Percentiles rank a stretch among this genome's conserved stretches.
Evolutionary conservation across 2,888 invertebrate genomes (phyloP).

Genomic region (Escarpia spicata): DNA sequence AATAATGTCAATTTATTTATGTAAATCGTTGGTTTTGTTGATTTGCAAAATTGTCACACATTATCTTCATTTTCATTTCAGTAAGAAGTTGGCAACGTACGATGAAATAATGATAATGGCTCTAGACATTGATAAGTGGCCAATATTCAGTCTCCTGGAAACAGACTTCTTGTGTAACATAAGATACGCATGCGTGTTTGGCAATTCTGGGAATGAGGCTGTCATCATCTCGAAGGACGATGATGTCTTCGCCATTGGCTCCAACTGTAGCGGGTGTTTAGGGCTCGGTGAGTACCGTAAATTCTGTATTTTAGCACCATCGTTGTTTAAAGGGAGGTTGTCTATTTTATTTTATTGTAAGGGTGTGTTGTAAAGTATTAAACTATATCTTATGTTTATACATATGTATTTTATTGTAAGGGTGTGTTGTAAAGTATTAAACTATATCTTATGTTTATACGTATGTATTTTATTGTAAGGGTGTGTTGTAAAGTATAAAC

Average conservation of each 20-base stretch:
- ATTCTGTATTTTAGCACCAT: too few species aligned
- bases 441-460: too few species aligned
- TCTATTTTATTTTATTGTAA: too few species aligned
- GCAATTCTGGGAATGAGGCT: conserved; percentile 72
- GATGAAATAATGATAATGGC: conserved; percentile 35
- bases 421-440: too few species aligned
- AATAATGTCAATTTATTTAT: background rate
- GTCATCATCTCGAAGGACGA: conserved; percentile 71
- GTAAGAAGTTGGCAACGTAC: conserved; percentile 35
- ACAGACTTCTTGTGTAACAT: conserved; percentile 68
- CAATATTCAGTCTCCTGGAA: conserved; percentile 70
- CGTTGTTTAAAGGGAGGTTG: too few species aligned
- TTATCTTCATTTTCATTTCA: background rate
- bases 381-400: too few species aligned
- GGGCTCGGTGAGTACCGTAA: conserved; percentile 61
- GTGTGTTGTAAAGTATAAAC: too few species aligned
- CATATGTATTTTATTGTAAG: too few species aligned
- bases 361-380: too few species aligned
- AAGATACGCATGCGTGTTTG: conserved; percentile 70
- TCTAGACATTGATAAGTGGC: conserved; percentile 69
- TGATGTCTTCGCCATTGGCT: conserved; percentile 71
- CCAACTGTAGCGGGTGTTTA: conserved; percentile 71
- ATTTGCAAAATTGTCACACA: too few species aligned
- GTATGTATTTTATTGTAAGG: too few species aligned
- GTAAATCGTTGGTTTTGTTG: background rate